A percentile compares a stretch with the other conserved stretches of the same genome.
phyloP scores from a whole-genome alignment of 2,888 invertebrate genomes.

The Apantesis nais region DNA sequence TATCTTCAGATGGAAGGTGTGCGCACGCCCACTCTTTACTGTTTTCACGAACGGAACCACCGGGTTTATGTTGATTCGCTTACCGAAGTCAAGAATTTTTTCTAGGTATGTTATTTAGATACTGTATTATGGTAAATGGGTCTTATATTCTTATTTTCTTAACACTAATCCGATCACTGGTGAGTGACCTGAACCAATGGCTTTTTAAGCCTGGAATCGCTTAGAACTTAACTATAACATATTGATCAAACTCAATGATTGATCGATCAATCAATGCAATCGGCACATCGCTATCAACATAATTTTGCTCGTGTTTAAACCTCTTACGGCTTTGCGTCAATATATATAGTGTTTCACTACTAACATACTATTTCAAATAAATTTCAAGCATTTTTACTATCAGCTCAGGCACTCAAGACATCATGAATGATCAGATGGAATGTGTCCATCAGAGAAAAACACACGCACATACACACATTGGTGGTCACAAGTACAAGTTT shows the following conservation, averaged over 20 bases:
- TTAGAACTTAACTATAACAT: neutral
- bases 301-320: conserved; percentile 1
- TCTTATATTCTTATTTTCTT: conserved; percentile 39
- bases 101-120: no score
- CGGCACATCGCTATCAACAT: neutral
- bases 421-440: conserved; percentile 61
- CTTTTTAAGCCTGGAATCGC: no score
- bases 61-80: no score
- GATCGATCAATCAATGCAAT: neutral
- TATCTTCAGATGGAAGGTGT: no score
- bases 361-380: neutral
- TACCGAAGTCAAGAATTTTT: no score
- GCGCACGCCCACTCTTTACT: no score
- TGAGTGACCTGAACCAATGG: neutral
- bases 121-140: conserved; percentile 10
- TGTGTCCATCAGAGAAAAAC: conserved; percentile 49
- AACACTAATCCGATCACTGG: conserved; percentile 1
- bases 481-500: conserved; percentile 66
- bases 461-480: conserved; percentile 25
- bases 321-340: neutral
- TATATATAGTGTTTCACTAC: neutral
- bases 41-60: no score
- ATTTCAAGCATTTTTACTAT: conserved; percentile 17
- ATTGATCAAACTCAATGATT: neutral
- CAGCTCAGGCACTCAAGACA: conserved; percentile 18